Percentiles rank a stretch among this genome's conserved stretches.
Evolutionary conservation across 2,888 invertebrate genomes (phyloP).

Genomic region (Aethes cnicana): DNA sequence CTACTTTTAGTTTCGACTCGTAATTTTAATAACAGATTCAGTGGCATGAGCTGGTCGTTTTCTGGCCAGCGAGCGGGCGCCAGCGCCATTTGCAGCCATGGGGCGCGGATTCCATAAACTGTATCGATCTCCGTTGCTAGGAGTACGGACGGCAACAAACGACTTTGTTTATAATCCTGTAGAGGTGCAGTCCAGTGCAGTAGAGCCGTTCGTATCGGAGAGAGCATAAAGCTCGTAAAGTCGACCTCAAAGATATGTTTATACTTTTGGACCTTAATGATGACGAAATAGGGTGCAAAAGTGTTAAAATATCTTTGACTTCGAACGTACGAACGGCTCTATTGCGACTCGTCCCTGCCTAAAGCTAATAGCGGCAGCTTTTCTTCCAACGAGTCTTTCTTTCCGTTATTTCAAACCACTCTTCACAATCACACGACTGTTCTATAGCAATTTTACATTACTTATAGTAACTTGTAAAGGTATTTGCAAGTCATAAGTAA

Average conservation of each 20-base stretch:
- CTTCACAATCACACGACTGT: background rate
- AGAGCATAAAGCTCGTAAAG: too few relatives aligned
- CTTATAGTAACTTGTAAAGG: conserved; percentile 9
- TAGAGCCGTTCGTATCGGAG: conserved; percentile 35
- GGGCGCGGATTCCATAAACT: conserved; percentile 41
- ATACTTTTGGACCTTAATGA: too few relatives aligned
- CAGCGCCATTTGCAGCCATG: background rate
- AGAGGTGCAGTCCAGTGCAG: conserved; percentile 44
- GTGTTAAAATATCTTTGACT: too few relatives aligned
- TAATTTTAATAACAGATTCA: too few relatives aligned
- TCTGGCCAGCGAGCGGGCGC: too few relatives aligned
- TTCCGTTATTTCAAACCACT: background rate
- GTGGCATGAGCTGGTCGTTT: too few relatives aligned
- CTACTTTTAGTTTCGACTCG: too few relatives aligned
- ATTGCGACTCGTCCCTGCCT: too few relatives aligned
- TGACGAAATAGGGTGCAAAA: too few relatives aligned
- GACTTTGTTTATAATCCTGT: conserved; percentile 66
- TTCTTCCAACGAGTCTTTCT: conserved; percentile 20
- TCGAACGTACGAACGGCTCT: too few relatives aligned
- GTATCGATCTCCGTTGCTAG: conserved; percentile 63
- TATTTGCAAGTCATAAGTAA: conserved; percentile 13
- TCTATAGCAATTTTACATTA: conserved; percentile 12
- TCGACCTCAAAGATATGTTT: too few relatives aligned
- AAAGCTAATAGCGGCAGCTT: conserved; percentile 38
- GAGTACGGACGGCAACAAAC: conserved; percentile 49